These are phyloP conservation scores for Serripes groenlandicus DNA, from an alignment of 2,888 invertebrate species.

Conservation along the genomic window DNA sequence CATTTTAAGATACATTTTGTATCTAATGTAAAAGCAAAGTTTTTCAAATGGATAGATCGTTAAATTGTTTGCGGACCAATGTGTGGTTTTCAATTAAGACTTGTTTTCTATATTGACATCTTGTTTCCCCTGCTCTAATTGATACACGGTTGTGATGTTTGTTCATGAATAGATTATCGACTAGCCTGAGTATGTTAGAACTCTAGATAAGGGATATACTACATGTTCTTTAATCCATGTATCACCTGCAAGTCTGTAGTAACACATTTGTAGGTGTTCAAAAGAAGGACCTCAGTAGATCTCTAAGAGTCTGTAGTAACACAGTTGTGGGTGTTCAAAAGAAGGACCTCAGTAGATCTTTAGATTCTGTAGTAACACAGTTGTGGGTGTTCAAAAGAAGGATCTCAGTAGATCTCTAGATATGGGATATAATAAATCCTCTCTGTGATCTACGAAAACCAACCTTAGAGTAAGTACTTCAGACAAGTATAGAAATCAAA, in stretches of 20 bases:
- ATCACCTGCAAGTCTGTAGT: neutral
- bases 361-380: neutral
- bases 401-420: neutral
- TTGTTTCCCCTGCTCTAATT: neutral
- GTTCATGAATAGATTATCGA: slow-evolving; percentile 17
- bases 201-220: no score
- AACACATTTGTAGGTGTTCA: neutral
- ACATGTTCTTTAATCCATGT: neutral
- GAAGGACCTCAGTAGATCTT: neutral
- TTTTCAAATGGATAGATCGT: no score
- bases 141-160: slow-evolving; percentile 14
- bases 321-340: neutral
- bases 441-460: no score
- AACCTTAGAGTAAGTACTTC: no score
- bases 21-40: no score
- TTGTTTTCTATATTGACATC: slow-evolving; percentile 7
- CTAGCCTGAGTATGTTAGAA: neutral
- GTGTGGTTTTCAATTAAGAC: no score
- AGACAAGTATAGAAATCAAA: no score
- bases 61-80: no score
- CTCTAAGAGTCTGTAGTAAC: no score
- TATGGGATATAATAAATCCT: no score
- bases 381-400: neutral
- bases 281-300: neutral
- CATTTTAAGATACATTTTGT: no score